Conservation (phyloP, 2,113 vertebrate genomes). For the Nyctibius bracteatus region DNA sequence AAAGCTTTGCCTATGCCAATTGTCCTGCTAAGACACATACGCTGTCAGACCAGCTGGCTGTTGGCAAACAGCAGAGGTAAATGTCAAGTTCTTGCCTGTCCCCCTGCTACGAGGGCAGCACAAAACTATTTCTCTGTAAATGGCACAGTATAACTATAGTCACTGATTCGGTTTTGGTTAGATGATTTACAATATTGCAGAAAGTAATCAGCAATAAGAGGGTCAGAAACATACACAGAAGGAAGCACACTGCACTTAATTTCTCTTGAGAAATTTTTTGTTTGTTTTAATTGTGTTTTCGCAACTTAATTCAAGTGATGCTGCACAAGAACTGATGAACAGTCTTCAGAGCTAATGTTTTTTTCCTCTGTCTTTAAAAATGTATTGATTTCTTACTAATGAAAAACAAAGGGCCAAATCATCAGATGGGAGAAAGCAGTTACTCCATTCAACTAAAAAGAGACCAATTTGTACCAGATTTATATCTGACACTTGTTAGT, state of each 20-base stretch:
- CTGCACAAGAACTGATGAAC: not conserved
- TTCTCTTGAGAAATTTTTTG: not conserved
- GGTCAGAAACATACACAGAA: not conserved
- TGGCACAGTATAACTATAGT: not conserved
- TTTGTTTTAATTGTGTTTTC: not conserved
- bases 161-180: not conserved
- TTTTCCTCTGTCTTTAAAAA: not conserved
- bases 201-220: not conserved
- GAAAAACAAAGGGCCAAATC: not conserved
- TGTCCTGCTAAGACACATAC: not conserved
- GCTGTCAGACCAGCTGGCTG: conserved; percentile 2
- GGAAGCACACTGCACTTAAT: not conserved
- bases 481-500: not conserved
- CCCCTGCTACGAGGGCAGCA: not conserved
- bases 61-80: conserved; percentile 19
- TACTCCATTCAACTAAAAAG: not conserved
- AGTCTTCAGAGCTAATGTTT: not conserved
- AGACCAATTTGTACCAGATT: not conserved
- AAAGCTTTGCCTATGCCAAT: not conserved
- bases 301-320: not conserved
- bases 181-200: not conserved
- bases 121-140: not conserved
- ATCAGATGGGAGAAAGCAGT: not conserved
- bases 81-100: not conserved
- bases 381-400: not conserved